phyloP scores from a whole-genome alignment of 2,888 invertebrate genomes.

The Chrysina gloriosa region DNA sequence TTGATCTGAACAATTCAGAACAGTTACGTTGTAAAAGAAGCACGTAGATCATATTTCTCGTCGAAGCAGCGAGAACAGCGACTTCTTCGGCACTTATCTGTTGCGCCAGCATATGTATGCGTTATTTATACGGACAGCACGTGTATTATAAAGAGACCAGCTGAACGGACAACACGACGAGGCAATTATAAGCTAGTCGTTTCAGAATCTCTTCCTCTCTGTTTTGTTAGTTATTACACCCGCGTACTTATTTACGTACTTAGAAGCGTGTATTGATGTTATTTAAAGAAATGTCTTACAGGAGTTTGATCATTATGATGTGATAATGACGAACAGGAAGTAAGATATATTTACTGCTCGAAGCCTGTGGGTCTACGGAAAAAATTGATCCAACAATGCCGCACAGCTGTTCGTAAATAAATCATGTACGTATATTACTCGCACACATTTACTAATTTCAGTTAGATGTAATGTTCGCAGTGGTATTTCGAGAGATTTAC shows the following conservation, averaged over 20 bases:
- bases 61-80: neutral
- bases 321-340: constrained; percentile 34
- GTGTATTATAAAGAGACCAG: constrained; percentile 18
- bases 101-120: constrained; percentile 1
- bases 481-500: constrained; percentile 22
- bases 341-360: constrained; percentile 24
- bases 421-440: constrained; percentile 4
- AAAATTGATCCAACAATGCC: constrained; percentile 37
- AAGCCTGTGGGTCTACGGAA: constrained; percentile 27
- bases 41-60: constrained; percentile 20
- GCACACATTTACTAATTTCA: constrained; percentile 25
- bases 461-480: constrained; percentile 4
- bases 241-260: neutral
- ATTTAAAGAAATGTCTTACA: constrained; percentile 32
- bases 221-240: neutral
- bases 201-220: constrained; percentile 7
- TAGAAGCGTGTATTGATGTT: constrained; percentile 3
- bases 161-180: constrained; percentile 17
- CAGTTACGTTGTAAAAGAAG: constrained; percentile 19
- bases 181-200: constrained; percentile 25
- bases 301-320: constrained; percentile 31
- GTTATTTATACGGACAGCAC: constrained; percentile 22
- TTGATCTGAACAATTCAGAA: constrained; percentile 16
- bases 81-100: constrained; percentile 18
- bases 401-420: constrained; percentile 31